A percentile compares a stretch with the other conserved stretches of the same genome.
phyloP scores from a whole-genome alignment of 2,113 vertebrate genomes.

The Sminthopsis crassicaudata region DNA sequence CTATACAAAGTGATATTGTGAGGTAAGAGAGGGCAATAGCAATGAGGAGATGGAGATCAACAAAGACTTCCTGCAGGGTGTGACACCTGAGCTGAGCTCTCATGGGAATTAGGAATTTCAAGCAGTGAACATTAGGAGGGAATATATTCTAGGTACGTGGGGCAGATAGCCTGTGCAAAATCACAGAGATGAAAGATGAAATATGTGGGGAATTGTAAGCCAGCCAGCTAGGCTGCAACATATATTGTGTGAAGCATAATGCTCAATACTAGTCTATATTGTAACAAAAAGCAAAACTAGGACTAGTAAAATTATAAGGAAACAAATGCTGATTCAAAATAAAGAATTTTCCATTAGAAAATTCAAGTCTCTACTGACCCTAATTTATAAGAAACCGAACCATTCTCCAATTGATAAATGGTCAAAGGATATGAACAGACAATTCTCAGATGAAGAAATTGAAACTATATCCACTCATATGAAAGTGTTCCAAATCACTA shows the following conservation, averaged over 20 bases:
- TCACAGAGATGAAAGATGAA: background rate
- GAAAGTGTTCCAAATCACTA: too few relatives aligned
- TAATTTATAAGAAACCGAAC: too few relatives aligned
- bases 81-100: background rate
- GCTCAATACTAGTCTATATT: background rate
- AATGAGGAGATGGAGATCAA: background rate
- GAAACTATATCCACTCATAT: too few relatives aligned
- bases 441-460: too few relatives aligned
- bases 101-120: background rate
- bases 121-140: background rate
- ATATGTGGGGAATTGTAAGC: background rate
- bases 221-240: background rate
- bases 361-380: too few relatives aligned
- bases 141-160: background rate
- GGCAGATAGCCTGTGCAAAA: background rate
- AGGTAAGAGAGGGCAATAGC: background rate
- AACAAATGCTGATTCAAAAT: background rate
- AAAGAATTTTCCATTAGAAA: slow-evolving; percentile 2
- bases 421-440: too few relatives aligned
- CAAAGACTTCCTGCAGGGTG: background rate
- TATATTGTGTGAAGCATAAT: background rate
- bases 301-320: background rate
- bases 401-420: too few relatives aligned
- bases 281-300: background rate
- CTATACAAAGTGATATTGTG: background rate